Evolutionary conservation across 1,140 invertebrate genomes (phyloP).

Genomic region (Cataglyphis hispanica): DNA sequence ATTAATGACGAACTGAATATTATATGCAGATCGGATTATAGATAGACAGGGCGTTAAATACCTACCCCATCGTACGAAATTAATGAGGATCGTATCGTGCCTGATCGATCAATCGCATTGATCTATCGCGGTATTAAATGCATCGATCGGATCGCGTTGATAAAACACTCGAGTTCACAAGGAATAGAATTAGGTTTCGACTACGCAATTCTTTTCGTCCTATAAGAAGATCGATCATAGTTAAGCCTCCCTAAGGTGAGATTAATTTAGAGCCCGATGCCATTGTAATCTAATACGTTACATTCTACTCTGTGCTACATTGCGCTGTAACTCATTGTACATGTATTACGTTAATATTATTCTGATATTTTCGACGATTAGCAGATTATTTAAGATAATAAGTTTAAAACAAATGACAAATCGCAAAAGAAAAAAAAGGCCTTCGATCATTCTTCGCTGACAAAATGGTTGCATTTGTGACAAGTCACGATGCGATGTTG

Average conservation of each 20-base stretch:
- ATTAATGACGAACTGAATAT: slow-evolving; percentile 78
- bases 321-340: slow-evolving; percentile 11
- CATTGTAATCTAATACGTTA: neutral
- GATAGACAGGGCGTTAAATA: slow-evolving; percentile 71
- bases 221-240: slow-evolving; percentile 58
- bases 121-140: slow-evolving; percentile 29
- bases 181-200: slow-evolving; percentile 50
- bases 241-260: slow-evolving; percentile 25
- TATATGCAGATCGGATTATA: slow-evolving; percentile 78
- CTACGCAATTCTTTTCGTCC: neutral
- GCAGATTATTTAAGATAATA: slow-evolving; percentile 3
- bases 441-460: neutral
- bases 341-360: neutral
- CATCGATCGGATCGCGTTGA: slow-evolving; percentile 44
- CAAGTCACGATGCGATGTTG: no score
- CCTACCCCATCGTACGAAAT: slow-evolving; percentile 60
- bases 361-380: neutral
- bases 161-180: slow-evolving; percentile 62
- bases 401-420: neutral
- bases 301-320: neutral
- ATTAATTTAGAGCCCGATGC: neutral
- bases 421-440: neutral
- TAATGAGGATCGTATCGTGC: slow-evolving; percentile 58
- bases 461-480: neutral
- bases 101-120: slow-evolving; percentile 46